Evolutionary conservation across 2,888 invertebrate species (phyloP).

Genomic region (Orthosia gothica): DNA sequence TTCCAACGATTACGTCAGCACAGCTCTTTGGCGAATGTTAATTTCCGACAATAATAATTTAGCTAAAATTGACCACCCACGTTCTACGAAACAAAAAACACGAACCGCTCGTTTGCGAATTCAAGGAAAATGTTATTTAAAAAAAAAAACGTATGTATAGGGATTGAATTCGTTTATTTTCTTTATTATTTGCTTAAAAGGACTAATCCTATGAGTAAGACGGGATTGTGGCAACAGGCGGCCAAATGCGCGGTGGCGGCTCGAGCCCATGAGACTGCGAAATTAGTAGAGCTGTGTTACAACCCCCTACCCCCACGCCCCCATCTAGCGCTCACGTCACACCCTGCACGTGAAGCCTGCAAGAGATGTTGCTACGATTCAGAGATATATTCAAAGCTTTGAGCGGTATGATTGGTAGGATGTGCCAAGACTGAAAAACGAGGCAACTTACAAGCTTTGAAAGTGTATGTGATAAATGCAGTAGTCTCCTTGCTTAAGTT

Average conservation of each 20-base stretch:
- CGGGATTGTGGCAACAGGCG: slow-evolving; percentile 78
- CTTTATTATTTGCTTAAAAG: slow-evolving; percentile 76
- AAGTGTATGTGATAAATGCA: slow-evolving; percentile 17
- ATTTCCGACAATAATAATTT: slow-evolving; percentile 50
- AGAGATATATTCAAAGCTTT: slow-evolving; percentile 52
- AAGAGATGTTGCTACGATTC: slow-evolving; percentile 57
- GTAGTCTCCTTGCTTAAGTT: slow-evolving; percentile 9
- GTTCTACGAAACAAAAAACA: slow-evolving; percentile 43
- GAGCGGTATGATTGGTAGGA: slow-evolving; percentile 45
- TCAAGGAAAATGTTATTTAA: slow-evolving; percentile 24
- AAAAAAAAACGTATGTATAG: slow-evolving; percentile 33
- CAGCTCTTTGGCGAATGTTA: slow-evolving; percentile 44
- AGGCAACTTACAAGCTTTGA: slow-evolving; percentile 18
- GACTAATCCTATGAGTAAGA: slow-evolving; percentile 79
- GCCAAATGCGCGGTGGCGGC: slow-evolving; percentile 73
- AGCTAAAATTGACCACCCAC: slow-evolving; percentile 56
- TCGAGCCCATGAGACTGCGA: slow-evolving; percentile 82
- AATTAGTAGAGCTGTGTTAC: slow-evolving; percentile 84
- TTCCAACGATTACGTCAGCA: slow-evolving; percentile 46
- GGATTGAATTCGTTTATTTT: slow-evolving; percentile 74
- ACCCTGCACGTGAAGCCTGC: slow-evolving; percentile 70
- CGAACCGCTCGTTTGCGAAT: slow-evolving; percentile 23
- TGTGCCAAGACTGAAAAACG: slow-evolving; percentile 42
- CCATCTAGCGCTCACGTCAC: slow-evolving; percentile 65
- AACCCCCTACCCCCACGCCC: slow-evolving; percentile 59